Evolutionary conservation across 2,888 invertebrate genomes (phyloP).

Genomic region (Catocala sponsa): DNA sequence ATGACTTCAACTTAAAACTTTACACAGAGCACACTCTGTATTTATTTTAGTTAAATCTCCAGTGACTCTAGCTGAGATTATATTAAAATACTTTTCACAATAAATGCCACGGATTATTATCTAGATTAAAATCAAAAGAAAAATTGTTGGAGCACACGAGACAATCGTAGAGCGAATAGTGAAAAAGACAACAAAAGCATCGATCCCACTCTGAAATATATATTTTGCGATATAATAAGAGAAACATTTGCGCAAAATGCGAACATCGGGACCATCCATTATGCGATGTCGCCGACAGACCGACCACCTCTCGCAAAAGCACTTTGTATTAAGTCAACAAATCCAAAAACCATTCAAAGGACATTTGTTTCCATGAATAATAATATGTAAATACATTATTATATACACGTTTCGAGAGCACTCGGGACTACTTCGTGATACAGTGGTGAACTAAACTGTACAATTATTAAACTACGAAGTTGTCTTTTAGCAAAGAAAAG

Average conservation of each 20-base stretch:
- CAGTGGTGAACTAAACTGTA: constrained; percentile 37
- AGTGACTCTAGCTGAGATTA: not conserved
- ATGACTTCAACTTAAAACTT: not conserved
- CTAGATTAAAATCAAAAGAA: constrained; percentile 29
- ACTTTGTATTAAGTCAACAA: constrained; percentile 86
- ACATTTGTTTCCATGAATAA: constrained; percentile 86
- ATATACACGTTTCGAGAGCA: constrained; percentile 56
- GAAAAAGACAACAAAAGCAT: constrained; percentile 52
- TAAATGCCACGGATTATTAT: not conserved
- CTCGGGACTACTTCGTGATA: constrained; percentile 45
- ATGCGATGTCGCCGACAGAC: constrained; percentile 73
- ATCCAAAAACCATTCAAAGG: constrained; percentile 82
- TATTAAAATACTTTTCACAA: constrained; percentile 6
- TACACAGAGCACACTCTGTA: not conserved
- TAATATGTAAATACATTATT: constrained; percentile 82
- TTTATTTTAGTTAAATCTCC: not conserved
- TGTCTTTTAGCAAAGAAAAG: not conserved
- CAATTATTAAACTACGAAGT: constrained; percentile 45
- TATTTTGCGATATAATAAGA: constrained; percentile 72
- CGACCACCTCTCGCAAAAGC: constrained; percentile 79
- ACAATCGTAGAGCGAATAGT: constrained; percentile 42
- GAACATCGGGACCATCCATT: constrained; percentile 73
- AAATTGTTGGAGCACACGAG: constrained; percentile 17
- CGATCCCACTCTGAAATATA: constrained; percentile 53
- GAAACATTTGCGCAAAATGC: constrained; percentile 76